Base-by-base conservation (phyloP, 1,140 invertebrate genomes). In the Dinoponera quadriceps region DNA sequence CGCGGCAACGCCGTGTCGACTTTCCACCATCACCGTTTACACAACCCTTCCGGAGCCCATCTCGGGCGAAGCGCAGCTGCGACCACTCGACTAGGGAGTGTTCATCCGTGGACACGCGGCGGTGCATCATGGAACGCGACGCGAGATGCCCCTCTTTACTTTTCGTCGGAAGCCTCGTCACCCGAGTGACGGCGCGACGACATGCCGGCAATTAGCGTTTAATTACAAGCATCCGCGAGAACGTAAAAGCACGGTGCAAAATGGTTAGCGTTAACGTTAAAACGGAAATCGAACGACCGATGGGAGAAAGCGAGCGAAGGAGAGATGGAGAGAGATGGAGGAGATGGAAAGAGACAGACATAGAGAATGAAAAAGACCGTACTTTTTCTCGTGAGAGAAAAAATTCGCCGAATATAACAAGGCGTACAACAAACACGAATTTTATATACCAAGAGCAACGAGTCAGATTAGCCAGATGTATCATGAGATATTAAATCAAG, bases 151-250 rank as follows among this genome's bases (percentile, higher is more conserved):
- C 51, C 68, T 82, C 59, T 66, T 48, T 82, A 84, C 68, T 73
- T 84, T 84, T 82, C 48, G 74, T 65, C 51, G 57, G 57, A 51
- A 49, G 22, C 62, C 60, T 82, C 77, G 49, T 84, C 74, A 81
- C 25, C 14, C 20, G 55, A 69, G 33, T 22, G 22, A 44, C 55
- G 48, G 49, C 27, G n/a, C 65, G 22, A 63, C 33, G 33, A 44
- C 33, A 71, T 66, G 72, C 59, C 68, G n/a, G 57, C 55, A 88
- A 86, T 88, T 72, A 87, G 71, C 82, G 68, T 87, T 88, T 87
- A 88, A 87, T 86, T 85, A 86, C 72, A 49, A 74, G 77, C 75
- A 66, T 69, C 71, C 82, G 81, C 55, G 25, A 51, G 68, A 54
- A 66, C 20, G 44, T 66, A 71, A 73, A 84, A 72, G 66, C 83